A percentile compares a stretch with the other conserved stretches of the same genome.
These are phyloP conservation scores for Arnoldichthys spilopterus DNA, from an alignment of 2,797 vertebrate genomes.

Conservation along the genomic window DNA sequence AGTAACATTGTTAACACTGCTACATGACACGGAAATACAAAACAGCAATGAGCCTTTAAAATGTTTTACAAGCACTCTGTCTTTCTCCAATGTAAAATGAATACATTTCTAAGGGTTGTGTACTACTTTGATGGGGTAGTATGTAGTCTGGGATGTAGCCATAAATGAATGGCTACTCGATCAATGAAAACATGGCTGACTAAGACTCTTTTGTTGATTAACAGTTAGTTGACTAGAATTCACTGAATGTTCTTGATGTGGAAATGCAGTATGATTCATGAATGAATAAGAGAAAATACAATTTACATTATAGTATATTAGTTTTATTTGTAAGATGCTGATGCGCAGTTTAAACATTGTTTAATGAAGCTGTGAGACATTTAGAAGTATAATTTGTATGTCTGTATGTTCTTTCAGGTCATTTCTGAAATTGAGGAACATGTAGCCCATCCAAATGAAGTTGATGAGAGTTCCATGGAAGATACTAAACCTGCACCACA, in stretches of 20 bases:
- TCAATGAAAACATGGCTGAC: too few species aligned
- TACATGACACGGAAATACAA: too few species aligned
- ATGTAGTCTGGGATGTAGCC: too few species aligned
- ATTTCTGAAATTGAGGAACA: conserved; percentile 69
- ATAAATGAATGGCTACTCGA: too few species aligned
- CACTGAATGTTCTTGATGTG: not conserved
- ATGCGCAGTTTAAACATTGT: not conserved
- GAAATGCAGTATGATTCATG: not conserved
- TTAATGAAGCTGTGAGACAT: not conserved
- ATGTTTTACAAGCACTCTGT: too few species aligned
- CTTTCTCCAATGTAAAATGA: too few species aligned
- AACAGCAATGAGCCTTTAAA: too few species aligned
- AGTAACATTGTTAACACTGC: too few species aligned
- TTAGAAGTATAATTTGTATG: not conserved
- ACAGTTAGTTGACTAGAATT: too few species aligned
- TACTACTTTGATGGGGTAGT: too few species aligned
- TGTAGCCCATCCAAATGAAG: not conserved
- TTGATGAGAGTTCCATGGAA: not conserved
- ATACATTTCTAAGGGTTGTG: too few species aligned
- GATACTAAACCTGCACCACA: not conserved
- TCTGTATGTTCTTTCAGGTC: conserved; percentile 69
- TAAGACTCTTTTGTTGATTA: too few species aligned
- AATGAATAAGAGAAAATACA: not conserved
- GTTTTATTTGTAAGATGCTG: not conserved
- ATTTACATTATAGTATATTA: not conserved